Percentiles rank a stretch among this genome's conserved stretches.
phyloP scores from a whole-genome alignment of 2,113 vertebrate species.

The Gallinago undulata region DNA sequence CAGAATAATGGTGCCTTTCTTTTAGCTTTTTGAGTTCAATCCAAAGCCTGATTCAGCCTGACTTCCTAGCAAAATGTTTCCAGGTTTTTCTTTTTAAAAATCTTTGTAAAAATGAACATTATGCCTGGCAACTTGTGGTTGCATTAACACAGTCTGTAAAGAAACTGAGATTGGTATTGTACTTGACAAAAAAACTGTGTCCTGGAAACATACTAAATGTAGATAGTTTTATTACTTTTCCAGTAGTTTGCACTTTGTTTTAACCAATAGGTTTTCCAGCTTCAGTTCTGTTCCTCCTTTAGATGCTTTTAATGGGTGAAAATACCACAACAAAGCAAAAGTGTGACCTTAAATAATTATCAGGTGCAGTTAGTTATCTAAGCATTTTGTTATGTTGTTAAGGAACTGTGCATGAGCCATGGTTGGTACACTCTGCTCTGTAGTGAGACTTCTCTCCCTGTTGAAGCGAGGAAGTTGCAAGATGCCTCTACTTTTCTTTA shows the following conservation, averaged over 20 bases:
- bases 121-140: not conserved
- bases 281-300: not conserved
- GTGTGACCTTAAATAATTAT: not conserved
- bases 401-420: not conserved
- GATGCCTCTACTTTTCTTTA: not conserved
- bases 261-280: not conserved
- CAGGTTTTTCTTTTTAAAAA: not conserved
- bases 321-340: not conserved
- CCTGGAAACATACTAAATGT: not conserved
- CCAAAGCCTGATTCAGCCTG: slow-evolving; percentile 12
- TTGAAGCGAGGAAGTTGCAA: not conserved
- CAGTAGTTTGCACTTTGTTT: not conserved
- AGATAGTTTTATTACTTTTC: not conserved
- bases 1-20: not conserved
- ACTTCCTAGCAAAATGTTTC: not conserved
- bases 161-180: not conserved
- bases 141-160: not conserved
- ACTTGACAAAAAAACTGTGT: not conserved
- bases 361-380: not conserved
- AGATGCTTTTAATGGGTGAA: not conserved
- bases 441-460: not conserved
- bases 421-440: not conserved
- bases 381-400: not conserved
- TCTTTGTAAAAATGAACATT: not conserved
- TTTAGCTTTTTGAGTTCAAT: not conserved